phyloP scores from a whole-genome alignment of 35 echinoderm and acorn worm species.

The Ophiothrix spiculata region DNA sequence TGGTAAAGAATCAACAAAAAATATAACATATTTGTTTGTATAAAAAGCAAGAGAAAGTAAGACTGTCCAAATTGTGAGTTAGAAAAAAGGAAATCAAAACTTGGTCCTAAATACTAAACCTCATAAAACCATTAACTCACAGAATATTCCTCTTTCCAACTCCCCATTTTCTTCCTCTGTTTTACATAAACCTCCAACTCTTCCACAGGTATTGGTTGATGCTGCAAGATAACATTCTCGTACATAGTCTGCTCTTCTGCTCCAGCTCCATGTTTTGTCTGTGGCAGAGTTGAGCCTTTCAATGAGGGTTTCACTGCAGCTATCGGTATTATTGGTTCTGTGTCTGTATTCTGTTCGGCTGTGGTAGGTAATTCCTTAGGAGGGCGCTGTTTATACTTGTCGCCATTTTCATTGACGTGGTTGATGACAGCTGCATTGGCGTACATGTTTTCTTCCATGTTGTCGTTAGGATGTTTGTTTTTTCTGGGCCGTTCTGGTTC shows the following conservation, averaged over 20 bases:
- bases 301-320: not conserved
- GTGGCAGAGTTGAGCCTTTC: not conserved
- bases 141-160: conserved; percentile 7
- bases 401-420: not conserved
- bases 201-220: not conserved
- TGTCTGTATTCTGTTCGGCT: not conserved
- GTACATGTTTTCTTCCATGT: not conserved
- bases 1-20: too few species aligned
- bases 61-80: too few species aligned
- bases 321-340: not conserved
- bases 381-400: not conserved
- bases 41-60: too few species aligned
- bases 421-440: not conserved
- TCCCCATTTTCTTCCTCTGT: not conserved
- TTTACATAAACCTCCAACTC: not conserved
- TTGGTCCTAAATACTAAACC: too few species aligned
- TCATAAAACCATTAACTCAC: too few species aligned
- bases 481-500: not conserved
- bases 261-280: not conserved
- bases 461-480: not conserved
- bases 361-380: not conserved
- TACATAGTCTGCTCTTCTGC: not conserved
- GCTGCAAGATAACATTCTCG: not conserved
- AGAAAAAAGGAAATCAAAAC: too few species aligned
- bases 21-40: too few species aligned